phyloP scores from a whole-genome alignment of 2,888 invertebrate genomes.

The Neoascia interrupta region DNA sequence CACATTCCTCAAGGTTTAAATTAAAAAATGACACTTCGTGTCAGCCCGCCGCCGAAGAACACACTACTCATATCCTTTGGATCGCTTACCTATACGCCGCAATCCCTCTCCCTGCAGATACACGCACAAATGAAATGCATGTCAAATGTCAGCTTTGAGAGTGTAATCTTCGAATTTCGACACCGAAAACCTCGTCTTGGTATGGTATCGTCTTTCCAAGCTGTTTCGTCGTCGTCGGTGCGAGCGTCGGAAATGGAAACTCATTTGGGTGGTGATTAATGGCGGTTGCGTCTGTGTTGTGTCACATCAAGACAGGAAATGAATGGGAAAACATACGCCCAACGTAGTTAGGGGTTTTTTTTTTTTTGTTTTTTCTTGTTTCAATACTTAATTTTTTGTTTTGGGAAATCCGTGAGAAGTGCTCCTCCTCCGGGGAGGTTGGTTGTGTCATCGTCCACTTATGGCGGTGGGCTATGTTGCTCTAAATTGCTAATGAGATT shows the following conservation, averaged over 20 bases:
- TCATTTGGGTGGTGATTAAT: conserved; percentile 66
- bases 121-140: conserved; percentile 51
- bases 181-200: conserved; percentile 41
- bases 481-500: conserved; percentile 66
- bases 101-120: conserved; percentile 11
- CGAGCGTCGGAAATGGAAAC: conserved; percentile 34
- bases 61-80: too few species aligned
- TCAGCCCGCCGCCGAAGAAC: neutral
- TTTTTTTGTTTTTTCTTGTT: neutral
- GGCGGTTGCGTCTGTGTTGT: conserved; percentile 51
- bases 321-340: conserved; percentile 51
- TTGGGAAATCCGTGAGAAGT: conserved; percentile 36
- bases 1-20: conserved; percentile 37
- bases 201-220: conserved; percentile 34
- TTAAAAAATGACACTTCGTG: conserved; percentile 46
- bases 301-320: conserved; percentile 52
- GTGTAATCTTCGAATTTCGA: conserved; percentile 62
- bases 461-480: conserved; percentile 14
- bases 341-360: conserved; percentile 1
- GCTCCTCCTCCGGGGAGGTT: neutral
- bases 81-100: too few species aligned
- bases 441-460: conserved; percentile 23
- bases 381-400: neutral
- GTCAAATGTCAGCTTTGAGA: conserved; percentile 62
- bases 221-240: neutral